A percentile compares a stretch with the other conserved stretches of the same genome.
Evolutionary conservation across 2,113 vertebrate genomes (phyloP).

Genomic region (Coregonus clupeaformis): DNA sequence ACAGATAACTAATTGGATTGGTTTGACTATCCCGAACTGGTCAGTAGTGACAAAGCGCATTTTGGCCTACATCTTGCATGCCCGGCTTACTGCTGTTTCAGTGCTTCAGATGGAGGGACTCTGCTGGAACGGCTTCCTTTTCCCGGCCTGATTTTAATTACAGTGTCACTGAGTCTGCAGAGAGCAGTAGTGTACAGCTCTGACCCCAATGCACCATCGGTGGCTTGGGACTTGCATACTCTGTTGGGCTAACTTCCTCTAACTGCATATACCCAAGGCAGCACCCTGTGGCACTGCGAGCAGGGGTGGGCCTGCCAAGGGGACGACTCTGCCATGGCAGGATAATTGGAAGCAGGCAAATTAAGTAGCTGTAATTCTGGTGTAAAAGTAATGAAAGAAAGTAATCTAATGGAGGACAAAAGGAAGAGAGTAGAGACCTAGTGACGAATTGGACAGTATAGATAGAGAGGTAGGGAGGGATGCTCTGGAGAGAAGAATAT

Average conservation of each 20-base stretch:
- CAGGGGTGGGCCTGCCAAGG: background rate
- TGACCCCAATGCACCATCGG: background rate
- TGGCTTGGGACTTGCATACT: background rate
- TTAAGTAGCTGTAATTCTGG: background rate
- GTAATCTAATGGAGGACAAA: background rate
- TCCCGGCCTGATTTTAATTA: slow-evolving; percentile 4
- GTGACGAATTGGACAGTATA: background rate
- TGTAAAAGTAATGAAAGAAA: too few relatives aligned
- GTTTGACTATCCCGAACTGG: too few relatives aligned
- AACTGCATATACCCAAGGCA: background rate
- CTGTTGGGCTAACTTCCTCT: background rate
- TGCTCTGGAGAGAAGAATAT: background rate
- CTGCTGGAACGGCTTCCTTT: background rate
- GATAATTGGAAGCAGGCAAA: background rate
- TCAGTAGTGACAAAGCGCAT: background rate
- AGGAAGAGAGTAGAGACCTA: background rate
- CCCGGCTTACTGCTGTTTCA: background rate
- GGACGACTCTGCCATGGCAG: background rate
- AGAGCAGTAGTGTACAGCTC: background rate
- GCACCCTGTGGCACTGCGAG: background rate
- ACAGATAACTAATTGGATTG: too few relatives aligned
- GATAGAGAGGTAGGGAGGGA: background rate
- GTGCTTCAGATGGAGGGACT: background rate
- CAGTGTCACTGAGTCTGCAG: slow-evolving; percentile 5
- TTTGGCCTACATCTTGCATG: background rate